Percentiles rank a stretch among this genome's conserved stretches.
phyloP scores from a whole-genome alignment of 2,888 invertebrate species.

The Ophioninae sp. region DNA sequence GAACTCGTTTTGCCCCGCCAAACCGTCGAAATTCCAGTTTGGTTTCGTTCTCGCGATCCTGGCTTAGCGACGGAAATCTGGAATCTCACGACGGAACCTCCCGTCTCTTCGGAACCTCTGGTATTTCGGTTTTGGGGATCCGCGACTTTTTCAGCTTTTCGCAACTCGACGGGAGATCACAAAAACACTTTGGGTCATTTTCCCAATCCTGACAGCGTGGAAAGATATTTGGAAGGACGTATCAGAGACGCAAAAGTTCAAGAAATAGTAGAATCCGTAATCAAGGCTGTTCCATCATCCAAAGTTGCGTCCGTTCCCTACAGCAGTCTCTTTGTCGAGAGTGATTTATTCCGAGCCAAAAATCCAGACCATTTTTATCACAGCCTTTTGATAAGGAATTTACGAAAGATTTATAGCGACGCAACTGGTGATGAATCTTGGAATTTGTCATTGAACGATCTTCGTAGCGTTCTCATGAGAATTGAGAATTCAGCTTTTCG shows the following conservation, averaged over 20 bases:
- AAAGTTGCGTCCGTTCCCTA: constrained; percentile 62
- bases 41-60: constrained; percentile 81
- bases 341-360: constrained; percentile 67
- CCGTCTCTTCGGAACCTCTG: constrained; percentile 65
- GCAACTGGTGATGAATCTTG: constrained; percentile 58
- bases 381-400: constrained; percentile 60
- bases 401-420: constrained; percentile 63
- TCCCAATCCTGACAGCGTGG: constrained; percentile 49
- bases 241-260: constrained; percentile 63
- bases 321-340: constrained; percentile 65
- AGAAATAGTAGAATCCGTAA: constrained; percentile 66
- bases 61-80: constrained; percentile 82
- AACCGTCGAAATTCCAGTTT: constrained; percentile 80
- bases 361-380: constrained; percentile 70
- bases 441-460: constrained; percentile 68
- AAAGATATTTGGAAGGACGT: constrained; percentile 62
- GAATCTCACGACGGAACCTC: constrained; percentile 82
- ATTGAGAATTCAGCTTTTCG: constrained; percentile 57
- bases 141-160: constrained; percentile 15
- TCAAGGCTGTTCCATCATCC: constrained; percentile 50
- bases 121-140: constrained; percentile 68
- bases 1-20: constrained; percentile 83
- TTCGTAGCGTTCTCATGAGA: constrained; percentile 65
- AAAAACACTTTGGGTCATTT: not conserved
- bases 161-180: not conserved